Conservation (phyloP, 2,113 vertebrate genomes). For the Ramphastos sulfuratus region DNA sequence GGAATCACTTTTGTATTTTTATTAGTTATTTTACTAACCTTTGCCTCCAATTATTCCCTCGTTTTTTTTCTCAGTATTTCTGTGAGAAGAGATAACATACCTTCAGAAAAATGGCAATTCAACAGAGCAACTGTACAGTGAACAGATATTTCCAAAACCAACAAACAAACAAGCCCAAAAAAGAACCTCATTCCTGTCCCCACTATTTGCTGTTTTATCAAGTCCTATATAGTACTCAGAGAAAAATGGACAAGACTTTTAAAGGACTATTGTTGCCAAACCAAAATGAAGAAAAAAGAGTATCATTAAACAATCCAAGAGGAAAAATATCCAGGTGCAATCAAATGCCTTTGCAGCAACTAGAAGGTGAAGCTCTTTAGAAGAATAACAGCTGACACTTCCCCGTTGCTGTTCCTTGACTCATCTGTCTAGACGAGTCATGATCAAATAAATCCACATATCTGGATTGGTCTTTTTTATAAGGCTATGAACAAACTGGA, state of each 20-base stretch:
- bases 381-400: conserved; percentile 37
- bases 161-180: neutral
- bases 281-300: neutral
- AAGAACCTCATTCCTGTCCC: neutral
- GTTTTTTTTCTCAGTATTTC: neutral
- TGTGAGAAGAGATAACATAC: neutral
- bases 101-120: neutral
- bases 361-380: conserved; percentile 17
- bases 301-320: conserved; percentile 26
- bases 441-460: conserved; percentile 6
- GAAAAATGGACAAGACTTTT: neutral
- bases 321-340: conserved; percentile 6
- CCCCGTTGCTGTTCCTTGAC: neutral
- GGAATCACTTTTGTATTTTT: neutral
- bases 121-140: neutral
- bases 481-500: neutral
- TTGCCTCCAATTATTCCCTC: neutral
- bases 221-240: neutral
- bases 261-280: neutral
- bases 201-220: conserved; percentile 2
- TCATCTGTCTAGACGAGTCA: neutral
- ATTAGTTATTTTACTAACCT: neutral
- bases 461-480: neutral
- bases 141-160: neutral
- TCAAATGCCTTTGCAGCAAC: conserved; percentile 28